Base-by-base conservation (phyloP, 2,888 invertebrate genomes). In the Podotricha telesiphe region DNA sequence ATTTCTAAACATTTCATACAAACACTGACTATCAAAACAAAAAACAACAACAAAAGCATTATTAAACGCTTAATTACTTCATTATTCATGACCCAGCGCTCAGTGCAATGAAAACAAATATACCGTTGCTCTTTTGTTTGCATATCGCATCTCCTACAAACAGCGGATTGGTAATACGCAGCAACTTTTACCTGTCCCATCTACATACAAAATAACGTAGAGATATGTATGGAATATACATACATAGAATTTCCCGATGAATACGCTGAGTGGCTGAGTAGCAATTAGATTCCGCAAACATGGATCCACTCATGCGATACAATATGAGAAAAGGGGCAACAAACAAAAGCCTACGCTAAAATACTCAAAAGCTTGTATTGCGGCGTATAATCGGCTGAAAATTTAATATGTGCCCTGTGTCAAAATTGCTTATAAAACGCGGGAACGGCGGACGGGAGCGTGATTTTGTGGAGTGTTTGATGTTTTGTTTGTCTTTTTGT, bases 201-300 rank as follows among this genome's bases (percentile, higher is more conserved):
- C 17, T 34, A 22, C 13, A 34, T 15, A 48, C 48, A 11, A 22
- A 22, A 20, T 61, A 28, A 20, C 22, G 28, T 11, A 15, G 13
- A 62, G 17, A 62, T 48, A 48, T 17, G 19, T 15, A 51, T 10
- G 20, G 8, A 7, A 37, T 51, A 73, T 65, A 28, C 28, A 28
- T 28, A 56, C 67, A 81, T 85, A 85, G 84, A 85, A 88, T 89
- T 88, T 84, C 82, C 86, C 84, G 81, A 84, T 86, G 90, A 86
- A 86, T 89, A 83, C 85, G 79, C 86, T 87, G 88, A 88, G 86
- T 89, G 87, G 89, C 86, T 88, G 88, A 88, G 86, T 89, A 87
- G 89, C 91, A 91, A 92, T 91, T 91, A 91, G 88, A 91, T 89
- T 87, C 87, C 85, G 85, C 91, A 91, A 91, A 85, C 73, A 77